Percentiles rank a stretch among this genome's conserved stretches.
These are phyloP conservation scores for Asteroscopus sphinx DNA, from an alignment of 2,888 invertebrate species.

Conservation along the genomic window DNA sequence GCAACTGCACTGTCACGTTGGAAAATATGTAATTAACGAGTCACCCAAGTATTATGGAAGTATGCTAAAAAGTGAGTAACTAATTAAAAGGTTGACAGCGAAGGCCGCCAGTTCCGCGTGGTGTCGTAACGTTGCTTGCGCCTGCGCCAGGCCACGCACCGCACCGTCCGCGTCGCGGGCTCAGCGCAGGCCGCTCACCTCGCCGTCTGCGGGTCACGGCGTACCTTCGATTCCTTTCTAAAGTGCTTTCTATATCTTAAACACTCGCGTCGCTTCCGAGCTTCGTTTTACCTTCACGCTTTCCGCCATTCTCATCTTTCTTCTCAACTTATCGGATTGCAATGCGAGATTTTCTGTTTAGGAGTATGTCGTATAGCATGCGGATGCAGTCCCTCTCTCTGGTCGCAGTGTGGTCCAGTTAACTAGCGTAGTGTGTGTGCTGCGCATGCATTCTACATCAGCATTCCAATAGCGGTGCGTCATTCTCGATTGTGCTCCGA, in stretches of 20 bases:
- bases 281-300: slow-evolving; percentile 76
- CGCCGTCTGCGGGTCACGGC: slow-evolving; percentile 82
- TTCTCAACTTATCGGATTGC: slow-evolving; percentile 70
- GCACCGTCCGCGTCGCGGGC: slow-evolving; percentile 64
- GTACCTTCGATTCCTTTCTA: slow-evolving; percentile 89
- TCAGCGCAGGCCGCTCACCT: slow-evolving; percentile 79
- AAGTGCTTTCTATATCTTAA: slow-evolving; percentile 87
- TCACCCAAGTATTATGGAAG: slow-evolving; percentile 56
- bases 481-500: slow-evolving; percentile 78
- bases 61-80: slow-evolving; percentile 78
- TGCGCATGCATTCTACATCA: slow-evolving; percentile 81
- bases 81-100: slow-evolving; percentile 87
- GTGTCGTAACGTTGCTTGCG: slow-evolving; percentile 73
- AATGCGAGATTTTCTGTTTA: slow-evolving; percentile 63
- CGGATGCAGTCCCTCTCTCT: slow-evolving; percentile 70
- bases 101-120: slow-evolving; percentile 85
- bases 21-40: slow-evolving; percentile 37
- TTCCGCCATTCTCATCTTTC: slow-evolving; percentile 73
- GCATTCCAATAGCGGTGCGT: slow-evolving; percentile 83
- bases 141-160: slow-evolving; percentile 36
- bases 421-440: slow-evolving; percentile 69
- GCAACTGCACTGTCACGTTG: slow-evolving; percentile 9
- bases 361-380: slow-evolving; percentile 55
- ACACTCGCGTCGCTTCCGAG: slow-evolving; percentile 71
- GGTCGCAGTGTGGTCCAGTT: slow-evolving; percentile 71